These are phyloP conservation scores for Willisornis vidua DNA, from an alignment of 2,113 vertebrate genomes.

Conservation along the genomic window DNA sequence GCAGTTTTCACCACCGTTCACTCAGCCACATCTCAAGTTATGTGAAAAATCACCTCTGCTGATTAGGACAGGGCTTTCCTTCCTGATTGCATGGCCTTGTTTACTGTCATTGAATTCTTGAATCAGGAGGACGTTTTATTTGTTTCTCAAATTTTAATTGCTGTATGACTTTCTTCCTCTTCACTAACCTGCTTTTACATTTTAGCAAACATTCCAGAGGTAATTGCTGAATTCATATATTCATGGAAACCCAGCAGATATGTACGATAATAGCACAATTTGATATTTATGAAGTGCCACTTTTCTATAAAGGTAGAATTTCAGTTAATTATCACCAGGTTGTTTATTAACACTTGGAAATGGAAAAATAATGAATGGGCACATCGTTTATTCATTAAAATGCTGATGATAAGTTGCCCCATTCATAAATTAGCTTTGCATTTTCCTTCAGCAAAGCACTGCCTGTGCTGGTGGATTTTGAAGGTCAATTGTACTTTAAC, in stretches of 20 bases:
- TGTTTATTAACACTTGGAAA: slow-evolving; percentile 80
- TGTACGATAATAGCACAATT: slow-evolving; percentile 74
- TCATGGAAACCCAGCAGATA: slow-evolving; percentile 72
- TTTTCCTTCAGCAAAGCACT: neutral
- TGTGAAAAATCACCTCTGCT: slow-evolving; percentile 61
- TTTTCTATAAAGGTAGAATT: slow-evolving; percentile 79
- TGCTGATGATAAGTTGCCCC: slow-evolving; percentile 65
- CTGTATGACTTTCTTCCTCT: slow-evolving; percentile 59
- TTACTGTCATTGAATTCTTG: slow-evolving; percentile 67
- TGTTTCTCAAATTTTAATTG: slow-evolving; percentile 66
- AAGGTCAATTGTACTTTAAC: slow-evolving; percentile 56
- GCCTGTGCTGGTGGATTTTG: slow-evolving; percentile 42
- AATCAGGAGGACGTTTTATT: slow-evolving; percentile 56
- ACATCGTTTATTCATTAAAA: slow-evolving; percentile 74
- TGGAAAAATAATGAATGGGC: slow-evolving; percentile 77
- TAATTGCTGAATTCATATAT: slow-evolving; percentile 77
- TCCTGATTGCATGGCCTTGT: slow-evolving; percentile 62
- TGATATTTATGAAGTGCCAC: slow-evolving; percentile 79
- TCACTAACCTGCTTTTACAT: slow-evolving; percentile 41
- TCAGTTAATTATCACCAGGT: slow-evolving; percentile 73
- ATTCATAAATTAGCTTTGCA: slow-evolving; percentile 63
- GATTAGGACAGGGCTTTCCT: slow-evolving; percentile 49
- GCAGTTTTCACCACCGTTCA: slow-evolving; percentile 17
- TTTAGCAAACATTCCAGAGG: slow-evolving; percentile 69
- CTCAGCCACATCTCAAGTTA: slow-evolving; percentile 42